phyloP scores from a whole-genome alignment of 2,113 vertebrate genomes.

The Chionomys nivalis region DNA sequence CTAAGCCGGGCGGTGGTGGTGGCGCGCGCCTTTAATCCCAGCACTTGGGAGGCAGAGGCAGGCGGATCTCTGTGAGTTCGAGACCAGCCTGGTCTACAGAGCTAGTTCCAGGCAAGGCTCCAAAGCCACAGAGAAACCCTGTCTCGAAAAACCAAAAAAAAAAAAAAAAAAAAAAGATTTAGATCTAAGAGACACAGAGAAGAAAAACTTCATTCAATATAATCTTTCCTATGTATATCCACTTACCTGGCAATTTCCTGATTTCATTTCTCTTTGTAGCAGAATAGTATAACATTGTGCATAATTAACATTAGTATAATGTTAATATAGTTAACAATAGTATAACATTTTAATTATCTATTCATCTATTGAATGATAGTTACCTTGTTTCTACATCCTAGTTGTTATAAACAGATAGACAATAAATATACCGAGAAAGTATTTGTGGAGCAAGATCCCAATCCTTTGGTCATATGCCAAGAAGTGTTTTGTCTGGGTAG shows the following conservation, averaged over 20 bases:
- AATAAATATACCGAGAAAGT: background rate
- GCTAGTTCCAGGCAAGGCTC: no score
- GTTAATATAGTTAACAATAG: no score
- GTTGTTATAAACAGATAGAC: background rate
- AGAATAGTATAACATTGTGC: background rate
- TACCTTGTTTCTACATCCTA: background rate
- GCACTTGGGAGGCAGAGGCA: no score
- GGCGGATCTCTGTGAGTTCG: no score
- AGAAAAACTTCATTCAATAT: background rate
- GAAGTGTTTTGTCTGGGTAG: background rate
- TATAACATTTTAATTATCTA: background rate
- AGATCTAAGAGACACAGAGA: background rate
- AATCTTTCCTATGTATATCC: background rate
- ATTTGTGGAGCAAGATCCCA: background rate
- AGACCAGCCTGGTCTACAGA: no score
- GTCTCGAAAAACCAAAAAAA: no score
- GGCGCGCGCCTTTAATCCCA: no score
- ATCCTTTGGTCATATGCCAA: background rate
- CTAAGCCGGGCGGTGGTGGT: no score
- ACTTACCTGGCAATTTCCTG: background rate
- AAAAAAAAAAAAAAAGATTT: no score
- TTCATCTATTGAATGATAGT: background rate
- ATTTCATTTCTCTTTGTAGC: background rate
- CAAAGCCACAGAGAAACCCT: no score
- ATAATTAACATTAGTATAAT: background rate